Base-by-base conservation (phyloP, 2,888 invertebrate genomes). In the Rugalucina vietnamica region DNA sequence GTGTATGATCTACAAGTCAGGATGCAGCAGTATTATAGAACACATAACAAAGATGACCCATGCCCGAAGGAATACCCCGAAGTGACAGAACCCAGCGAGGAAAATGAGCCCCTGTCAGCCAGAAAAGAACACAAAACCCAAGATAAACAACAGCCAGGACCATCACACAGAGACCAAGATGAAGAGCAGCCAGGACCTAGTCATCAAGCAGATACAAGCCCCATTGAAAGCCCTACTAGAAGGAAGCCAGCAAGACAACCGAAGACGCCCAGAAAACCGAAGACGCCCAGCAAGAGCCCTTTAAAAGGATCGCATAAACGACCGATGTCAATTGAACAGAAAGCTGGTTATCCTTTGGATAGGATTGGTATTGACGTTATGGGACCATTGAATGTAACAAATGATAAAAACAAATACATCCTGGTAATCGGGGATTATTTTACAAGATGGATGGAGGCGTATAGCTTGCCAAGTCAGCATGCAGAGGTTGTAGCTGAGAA, bases 401-500 rank as follows among this genome's bases (percentile, higher is more conserved):
- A n/a, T n/a, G n/a, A n/a, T n/a, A n/a, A n/a, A n/a, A 70, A 70
- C 24, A 34, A n/a, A n/a, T 73, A 79, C 39, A 74, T 79, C 8
- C 57, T 79, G 18, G 60, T 72, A 3, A 39, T 79, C 21, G 49
- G 60, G 57, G 73, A 79, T 32, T 73, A 79, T 57, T 79, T 70
- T 27, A 70, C 70, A 24, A 77, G 70, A 32, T 77, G 39, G 27
- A 32, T 27, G 57, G 79, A 79, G 34, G 72, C 79, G 14, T 79
- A 73, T 57, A 10, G 39, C 32, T 27, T 79, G 18, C 72, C 72
- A 27, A 39, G 73, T 43, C 79, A 79, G n/a, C 72, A 72, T 1
- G 79, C 79, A 0, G 29, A 72, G 0, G 73, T 73, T 8, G 79
- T 79, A 27, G 73, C 79, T 18, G 79, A 79, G 36, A 77, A 70